These are phyloP conservation scores for Salvelinus namaycush DNA, from an alignment of 2,113 vertebrate genomes.

Conservation along the genomic window DNA sequence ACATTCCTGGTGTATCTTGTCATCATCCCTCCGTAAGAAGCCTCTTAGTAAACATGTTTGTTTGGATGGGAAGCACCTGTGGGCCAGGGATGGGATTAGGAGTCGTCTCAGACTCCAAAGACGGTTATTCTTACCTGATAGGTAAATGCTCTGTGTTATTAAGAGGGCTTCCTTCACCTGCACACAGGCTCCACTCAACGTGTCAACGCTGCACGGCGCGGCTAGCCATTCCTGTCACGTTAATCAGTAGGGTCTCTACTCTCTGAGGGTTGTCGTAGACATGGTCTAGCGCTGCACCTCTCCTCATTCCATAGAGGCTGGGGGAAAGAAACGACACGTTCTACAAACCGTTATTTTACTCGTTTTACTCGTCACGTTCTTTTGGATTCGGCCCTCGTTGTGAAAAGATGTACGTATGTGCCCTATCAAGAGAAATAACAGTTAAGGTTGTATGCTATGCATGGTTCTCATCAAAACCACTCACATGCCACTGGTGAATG, in stretches of 20 bases:
- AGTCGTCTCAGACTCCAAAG: neutral
- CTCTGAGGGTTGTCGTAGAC: neutral
- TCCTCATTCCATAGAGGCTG: neutral
- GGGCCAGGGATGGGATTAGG: neutral
- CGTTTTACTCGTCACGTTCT: neutral
- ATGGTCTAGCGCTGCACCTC: neutral
- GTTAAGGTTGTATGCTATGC: neutral
- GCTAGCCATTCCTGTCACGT: neutral
- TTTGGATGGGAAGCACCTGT: conserved; percentile 2
- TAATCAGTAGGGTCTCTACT: neutral
- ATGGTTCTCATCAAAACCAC: neutral
- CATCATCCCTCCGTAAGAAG: neutral
- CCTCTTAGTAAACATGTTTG: neutral
- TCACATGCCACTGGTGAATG: neutral
- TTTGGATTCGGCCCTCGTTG: neutral
- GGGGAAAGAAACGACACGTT: neutral
- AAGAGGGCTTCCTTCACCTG: conserved; percentile 4
- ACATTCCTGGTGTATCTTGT: neutral
- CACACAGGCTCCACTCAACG: neutral
- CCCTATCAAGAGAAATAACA: neutral
- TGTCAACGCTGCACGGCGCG: neutral
- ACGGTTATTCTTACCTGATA: neutral
- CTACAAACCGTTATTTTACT: neutral
- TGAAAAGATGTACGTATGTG: neutral
- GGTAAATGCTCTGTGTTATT: conserved; percentile 7